phyloP scores from a whole-genome alignment of 1,140 invertebrate genomes.

The Orchesella cincta region DNA sequence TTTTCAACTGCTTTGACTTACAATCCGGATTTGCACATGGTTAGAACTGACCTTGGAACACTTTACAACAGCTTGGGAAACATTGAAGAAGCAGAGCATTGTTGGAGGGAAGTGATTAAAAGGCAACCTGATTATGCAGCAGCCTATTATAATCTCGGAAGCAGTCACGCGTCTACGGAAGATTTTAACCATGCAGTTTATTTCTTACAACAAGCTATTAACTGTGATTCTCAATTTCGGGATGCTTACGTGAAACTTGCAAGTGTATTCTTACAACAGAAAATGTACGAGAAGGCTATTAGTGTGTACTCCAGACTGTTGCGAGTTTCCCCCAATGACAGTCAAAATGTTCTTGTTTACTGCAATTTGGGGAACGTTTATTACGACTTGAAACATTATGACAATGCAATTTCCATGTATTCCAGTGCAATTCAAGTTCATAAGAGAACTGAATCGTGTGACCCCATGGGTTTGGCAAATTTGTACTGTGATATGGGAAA shows the following conservation, averaged over 20 bases:
- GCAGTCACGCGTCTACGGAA: slow-evolving; percentile 99
- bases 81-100: slow-evolving; percentile 99
- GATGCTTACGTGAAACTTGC: slow-evolving; percentile 99
- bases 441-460: too few relatives aligned
- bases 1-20: slow-evolving; percentile 98
- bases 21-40: slow-evolving; percentile 99
- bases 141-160: slow-evolving; percentile 99
- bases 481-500: slow-evolving; percentile 99
- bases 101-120: slow-evolving; percentile 99
- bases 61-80: slow-evolving; percentile 96
- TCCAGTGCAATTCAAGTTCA: too few relatives aligned
- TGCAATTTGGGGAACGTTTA: too few relatives aligned
- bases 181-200: slow-evolving; percentile 99
- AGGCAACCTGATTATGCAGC: slow-evolving; percentile 98
- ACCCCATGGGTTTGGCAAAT: slow-evolving; percentile 99
- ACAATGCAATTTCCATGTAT: too few relatives aligned
- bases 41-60: slow-evolving; percentile 98
- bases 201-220: slow-evolving; percentile 99
- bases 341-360: too few relatives aligned
- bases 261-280: slow-evolving; percentile 97
- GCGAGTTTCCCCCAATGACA: too few relatives aligned
- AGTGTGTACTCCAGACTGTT: slow-evolving; percentile 96
- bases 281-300: slow-evolving; percentile 95
- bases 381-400: too few relatives aligned
- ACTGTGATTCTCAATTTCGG: slow-evolving; percentile 96